phyloP scores from a whole-genome alignment of 2,113 vertebrate genomes.

The Alethe castanea region DNA sequence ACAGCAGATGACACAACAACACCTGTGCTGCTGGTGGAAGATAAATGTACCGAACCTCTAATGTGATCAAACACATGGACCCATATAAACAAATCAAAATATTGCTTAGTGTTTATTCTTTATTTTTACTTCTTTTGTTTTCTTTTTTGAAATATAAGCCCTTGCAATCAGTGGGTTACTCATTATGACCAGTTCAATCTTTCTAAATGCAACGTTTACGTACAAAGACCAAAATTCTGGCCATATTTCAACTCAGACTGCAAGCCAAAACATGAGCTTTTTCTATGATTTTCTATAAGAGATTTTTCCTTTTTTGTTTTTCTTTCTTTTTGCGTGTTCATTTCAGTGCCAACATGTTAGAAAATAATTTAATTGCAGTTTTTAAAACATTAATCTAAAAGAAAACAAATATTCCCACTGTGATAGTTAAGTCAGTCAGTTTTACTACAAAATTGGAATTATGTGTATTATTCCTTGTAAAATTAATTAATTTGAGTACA shows the following conservation, averaged over 20 bases:
- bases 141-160: neutral
- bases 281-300: neutral
- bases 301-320: neutral
- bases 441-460: neutral
- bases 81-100: neutral
- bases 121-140: neutral
- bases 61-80: neutral
- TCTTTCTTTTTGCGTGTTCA: neutral
- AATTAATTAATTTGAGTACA: neutral
- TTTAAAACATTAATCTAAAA: neutral
- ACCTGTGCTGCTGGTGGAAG: neutral
- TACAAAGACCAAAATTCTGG: neutral
- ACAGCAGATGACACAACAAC: neutral
- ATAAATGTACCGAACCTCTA: conserved; percentile 9
- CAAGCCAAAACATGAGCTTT: neutral
- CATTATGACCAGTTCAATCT: neutral
- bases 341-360: neutral
- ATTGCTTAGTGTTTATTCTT: neutral
- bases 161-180: neutral
- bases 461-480: neutral
- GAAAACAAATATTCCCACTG: neutral
- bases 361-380: neutral
- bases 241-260: neutral
- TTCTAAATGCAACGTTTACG: neutral
- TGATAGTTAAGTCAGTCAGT: neutral